These are phyloP conservation scores for Bugulina stolonifera DNA, from an alignment of 2,888 invertebrate genomes.

Conservation along the genomic window DNA sequence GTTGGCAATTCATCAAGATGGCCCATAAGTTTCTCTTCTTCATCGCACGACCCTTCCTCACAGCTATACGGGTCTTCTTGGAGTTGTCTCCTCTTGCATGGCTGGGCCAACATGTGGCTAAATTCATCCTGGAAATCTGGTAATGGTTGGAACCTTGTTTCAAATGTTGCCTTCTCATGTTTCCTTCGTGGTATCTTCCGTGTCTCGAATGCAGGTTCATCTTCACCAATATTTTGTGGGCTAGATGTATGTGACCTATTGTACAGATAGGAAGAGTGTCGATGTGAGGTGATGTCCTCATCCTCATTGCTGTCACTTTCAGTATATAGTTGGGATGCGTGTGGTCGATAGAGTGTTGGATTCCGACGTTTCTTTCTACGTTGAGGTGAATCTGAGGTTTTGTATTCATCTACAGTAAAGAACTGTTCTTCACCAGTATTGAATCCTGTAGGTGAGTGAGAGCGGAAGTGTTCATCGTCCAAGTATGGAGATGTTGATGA, in stretches of 20 bases:
- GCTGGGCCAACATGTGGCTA: not conserved
- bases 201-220: not conserved
- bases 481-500: not conserved
- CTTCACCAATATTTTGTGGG: not conserved
- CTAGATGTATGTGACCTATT: not conserved
- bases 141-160: no score
- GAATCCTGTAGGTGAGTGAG: not conserved
- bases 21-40: no score
- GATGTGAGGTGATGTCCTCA: not conserved
- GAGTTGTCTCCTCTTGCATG: not conserved
- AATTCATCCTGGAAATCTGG: not conserved
- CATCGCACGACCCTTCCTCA: not conserved
- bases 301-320: not conserved
- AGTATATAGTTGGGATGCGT: not conserved
- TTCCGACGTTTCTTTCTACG: not conserved
- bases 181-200: not conserved
- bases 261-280: not conserved
- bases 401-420: not conserved
- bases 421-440: not conserved
- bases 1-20: not conserved
- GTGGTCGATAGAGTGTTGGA: not conserved
- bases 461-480: not conserved
- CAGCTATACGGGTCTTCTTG: not conserved
- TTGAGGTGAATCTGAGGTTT: not conserved
- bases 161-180: not conserved